A percentile compares a stretch with the other conserved stretches of the same genome.
Evolutionary conservation across 2,797 vertebrate species (phyloP).

Genomic region (Galaxias olidus): DNA sequence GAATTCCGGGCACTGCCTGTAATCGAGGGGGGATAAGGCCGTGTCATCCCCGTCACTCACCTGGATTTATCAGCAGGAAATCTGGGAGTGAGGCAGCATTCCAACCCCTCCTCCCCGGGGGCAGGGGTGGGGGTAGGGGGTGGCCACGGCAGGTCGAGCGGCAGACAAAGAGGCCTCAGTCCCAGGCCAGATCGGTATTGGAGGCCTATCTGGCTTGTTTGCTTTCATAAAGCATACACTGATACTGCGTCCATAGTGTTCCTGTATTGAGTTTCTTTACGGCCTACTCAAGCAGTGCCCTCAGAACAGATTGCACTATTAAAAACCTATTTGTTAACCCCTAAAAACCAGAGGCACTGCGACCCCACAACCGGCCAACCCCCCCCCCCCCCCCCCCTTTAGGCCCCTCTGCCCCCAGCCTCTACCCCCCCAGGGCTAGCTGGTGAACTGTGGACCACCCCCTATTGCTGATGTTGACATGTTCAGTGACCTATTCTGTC

Average conservation of each 20-base stretch:
- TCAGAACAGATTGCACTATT: constrained; percentile 37
- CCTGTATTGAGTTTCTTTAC: constrained; percentile 10
- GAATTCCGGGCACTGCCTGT: constrained; percentile 69
- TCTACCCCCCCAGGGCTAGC: constrained; percentile 40
- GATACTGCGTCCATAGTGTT: too few species aligned
- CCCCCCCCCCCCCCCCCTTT: constrained; percentile 25
- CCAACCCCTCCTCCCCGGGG: constrained; percentile 36
- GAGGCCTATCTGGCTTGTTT: neutral
- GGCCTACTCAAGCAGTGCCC: constrained; percentile 22
- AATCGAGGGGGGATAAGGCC: constrained; percentile 62
- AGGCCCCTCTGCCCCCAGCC: constrained; percentile 24
- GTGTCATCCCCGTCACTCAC: constrained; percentile 79
- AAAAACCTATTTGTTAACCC: constrained; percentile 53
- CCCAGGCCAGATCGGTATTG: constrained; percentile 48
- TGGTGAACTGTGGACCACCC: constrained; percentile 52
- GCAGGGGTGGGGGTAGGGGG: neutral
- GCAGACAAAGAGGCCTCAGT: constrained; percentile 66
- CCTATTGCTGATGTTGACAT: constrained; percentile 67
- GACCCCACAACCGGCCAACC: neutral
- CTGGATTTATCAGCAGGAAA: constrained; percentile 78
- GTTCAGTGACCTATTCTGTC: constrained; percentile 68
- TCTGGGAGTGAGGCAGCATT: constrained; percentile 70
- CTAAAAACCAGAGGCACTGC: constrained; percentile 22
- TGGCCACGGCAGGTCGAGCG: constrained; percentile 27
- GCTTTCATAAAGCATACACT: too few species aligned